phyloP scores from a whole-genome alignment of 2,113 vertebrate species.

The Mesitornis unicolor region DNA sequence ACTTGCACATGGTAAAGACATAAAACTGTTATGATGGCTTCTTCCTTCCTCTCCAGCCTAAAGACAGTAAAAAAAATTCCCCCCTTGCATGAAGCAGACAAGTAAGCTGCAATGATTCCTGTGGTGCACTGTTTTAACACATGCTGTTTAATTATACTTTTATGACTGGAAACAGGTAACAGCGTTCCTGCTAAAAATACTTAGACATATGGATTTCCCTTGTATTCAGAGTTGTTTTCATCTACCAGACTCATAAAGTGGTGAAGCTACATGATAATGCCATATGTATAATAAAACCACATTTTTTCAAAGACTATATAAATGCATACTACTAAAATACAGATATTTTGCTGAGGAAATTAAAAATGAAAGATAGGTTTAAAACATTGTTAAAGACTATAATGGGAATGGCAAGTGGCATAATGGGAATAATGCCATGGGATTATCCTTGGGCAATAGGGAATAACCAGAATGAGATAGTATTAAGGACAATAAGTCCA shows the following conservation, averaged over 20 bases:
- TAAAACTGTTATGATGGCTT: background rate
- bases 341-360: conserved; percentile 66
- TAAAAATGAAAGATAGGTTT: conserved; percentile 68
- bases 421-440: conserved; percentile 73
- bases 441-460: conserved; percentile 72
- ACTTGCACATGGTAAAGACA: background rate
- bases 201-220: conserved; percentile 27
- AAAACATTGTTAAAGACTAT: conserved; percentile 69
- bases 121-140: background rate
- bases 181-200: conserved; percentile 20
- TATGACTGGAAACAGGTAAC: conserved; percentile 33
- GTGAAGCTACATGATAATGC: conserved; percentile 9
- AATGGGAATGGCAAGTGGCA: conserved; percentile 71
- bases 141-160: conserved; percentile 19
- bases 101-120: background rate
- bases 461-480: conserved; percentile 73
- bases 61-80: background rate
- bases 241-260: conserved; percentile 4
- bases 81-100: background rate
- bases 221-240: conserved; percentile 25
- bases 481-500: conserved; percentile 72
- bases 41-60: conserved; percentile 23
- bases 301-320: background rate
- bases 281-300: conserved; percentile 42
- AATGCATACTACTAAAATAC: conserved; percentile 53